Percentiles rank a stretch among this genome's conserved stretches.
These are phyloP conservation scores for Aurelia aurita complex sp. Pacific DNA, from an alignment of 30 jellyfish, hydroid and myxozoan species.

Conservation along the genomic window DNA sequence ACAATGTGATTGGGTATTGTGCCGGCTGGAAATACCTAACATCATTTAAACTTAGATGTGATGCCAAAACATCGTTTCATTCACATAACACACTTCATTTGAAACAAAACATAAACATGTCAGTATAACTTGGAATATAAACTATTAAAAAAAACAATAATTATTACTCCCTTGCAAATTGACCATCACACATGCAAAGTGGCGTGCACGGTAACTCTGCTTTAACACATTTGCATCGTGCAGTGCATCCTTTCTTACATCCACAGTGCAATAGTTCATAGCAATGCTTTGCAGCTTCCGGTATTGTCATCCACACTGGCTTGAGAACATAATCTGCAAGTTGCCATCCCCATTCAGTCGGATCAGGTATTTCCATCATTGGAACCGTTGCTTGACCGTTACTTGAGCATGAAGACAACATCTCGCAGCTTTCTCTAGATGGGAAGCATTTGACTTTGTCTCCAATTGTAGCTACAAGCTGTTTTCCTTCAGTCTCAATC, in stretches of 20 bases:
- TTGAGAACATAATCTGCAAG: not conserved
- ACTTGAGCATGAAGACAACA: no score
- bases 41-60: not conserved
- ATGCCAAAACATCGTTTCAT: not conserved
- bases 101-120: not conserved
- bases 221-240: slow-evolving; percentile 18
- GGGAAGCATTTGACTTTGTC: no score
- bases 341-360: no score
- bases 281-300: slow-evolving; percentile 40
- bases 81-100: not conserved
- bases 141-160: slow-evolving; percentile 5
- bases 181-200: slow-evolving; percentile 23
- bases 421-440: no score
- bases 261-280: slow-evolving; percentile 13
- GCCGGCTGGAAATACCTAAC: slow-evolving; percentile 1
- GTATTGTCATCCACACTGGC: slow-evolving; percentile 20
- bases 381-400: no score
- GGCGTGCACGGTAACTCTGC: slow-evolving; percentile 8
- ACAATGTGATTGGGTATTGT: not conserved
- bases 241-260: slow-evolving; percentile 39
- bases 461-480: no score
- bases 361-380: no score
- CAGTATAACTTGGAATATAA: not conserved
- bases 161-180: slow-evolving; percentile 19
- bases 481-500: no score